Percentiles rank a stretch among this genome's conserved stretches.
Evolutionary conservation across 2,797 vertebrate species (phyloP).

Genomic region (Megaceryle alcyon): DNA sequence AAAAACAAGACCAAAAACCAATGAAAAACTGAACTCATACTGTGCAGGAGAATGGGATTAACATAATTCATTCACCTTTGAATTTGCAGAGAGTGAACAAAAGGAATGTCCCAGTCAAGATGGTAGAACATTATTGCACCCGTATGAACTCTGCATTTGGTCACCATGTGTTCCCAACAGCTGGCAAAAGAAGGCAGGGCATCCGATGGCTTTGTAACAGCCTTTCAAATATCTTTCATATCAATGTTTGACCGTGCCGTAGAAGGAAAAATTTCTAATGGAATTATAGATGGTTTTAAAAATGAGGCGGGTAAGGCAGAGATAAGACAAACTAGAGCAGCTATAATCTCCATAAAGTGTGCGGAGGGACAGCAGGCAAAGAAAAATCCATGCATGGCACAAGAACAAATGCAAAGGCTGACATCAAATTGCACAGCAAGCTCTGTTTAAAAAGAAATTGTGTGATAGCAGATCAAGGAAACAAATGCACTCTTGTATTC

Average conservation of each 20-base stretch:
- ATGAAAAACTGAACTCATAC: conserved; percentile 24
- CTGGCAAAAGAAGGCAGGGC: conserved; percentile 7
- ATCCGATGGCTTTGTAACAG: neutral
- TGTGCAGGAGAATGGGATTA: conserved; percentile 36
- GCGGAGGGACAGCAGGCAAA: neutral
- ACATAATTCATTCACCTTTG: conserved; percentile 41
- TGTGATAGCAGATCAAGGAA: conserved; percentile 55
- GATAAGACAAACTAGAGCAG: neutral
- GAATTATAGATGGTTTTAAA: neutral
- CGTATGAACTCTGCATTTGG: neutral
- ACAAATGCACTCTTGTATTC: conserved; percentile 33
- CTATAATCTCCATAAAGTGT: neutral
- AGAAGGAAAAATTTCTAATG: neutral
- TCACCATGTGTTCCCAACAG: conserved; percentile 8
- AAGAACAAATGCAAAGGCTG: conserved; percentile 36
- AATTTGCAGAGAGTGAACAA: neutral
- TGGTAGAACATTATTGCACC: neutral
- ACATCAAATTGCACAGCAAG: conserved; percentile 13
- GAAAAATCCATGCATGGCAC: neutral
- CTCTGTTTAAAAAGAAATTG: conserved; percentile 30
- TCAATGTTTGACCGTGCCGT: neutral
- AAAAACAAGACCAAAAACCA: too few species aligned
- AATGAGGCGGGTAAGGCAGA: neutral
- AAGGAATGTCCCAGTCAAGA: conserved; percentile 18
- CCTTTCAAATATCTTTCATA: conserved; percentile 23